Evolutionary conservation across 2,113 vertebrate species (phyloP), one percentile per base, ranked within the genome.

Genomic region (Mobula hypostoma): DNA sequence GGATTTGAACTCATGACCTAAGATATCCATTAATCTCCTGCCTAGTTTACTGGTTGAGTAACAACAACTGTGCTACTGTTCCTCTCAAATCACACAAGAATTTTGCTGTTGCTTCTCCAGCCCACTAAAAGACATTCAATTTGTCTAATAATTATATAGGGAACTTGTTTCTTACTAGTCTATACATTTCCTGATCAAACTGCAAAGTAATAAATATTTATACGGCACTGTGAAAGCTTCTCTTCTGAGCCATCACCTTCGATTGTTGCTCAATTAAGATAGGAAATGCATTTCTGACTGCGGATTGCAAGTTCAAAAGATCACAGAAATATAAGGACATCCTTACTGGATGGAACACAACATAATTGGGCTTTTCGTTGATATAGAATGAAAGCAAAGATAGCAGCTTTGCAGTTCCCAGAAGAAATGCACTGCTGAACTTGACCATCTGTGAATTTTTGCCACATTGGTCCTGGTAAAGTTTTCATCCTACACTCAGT

Each of bases 261-360:
- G 19, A 90, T 32, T 63, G 27, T 24, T 61, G 58, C 66, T 48
- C 66, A 72, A 32, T 72, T 72, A 92, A 92, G 66, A 40, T 92
- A 92, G 21, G 68, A 66, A 92, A 72, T 72, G 7, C 21, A 48
- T 92, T 92, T 92, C 12, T 92, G 90, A 92, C 40, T 72, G 19
- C 58, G 48, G 66, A 92, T 72, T 40, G 36, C 90, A 92, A 92
- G 48, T 12, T 92, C 66, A 66, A 92, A 92, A 92, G 90, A 68
- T 48, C 90, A 92, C 63, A 92, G 32, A 1, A 66, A 92, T n/a
- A 32, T 70, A 68, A 68, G 63, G 63, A 40, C 17, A 70, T 36
- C 63, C 40, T 91, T 92, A n/a, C 63, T 11, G 32, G 7, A 72
- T 0, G 11, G 19, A 72, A 21, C 40, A 36, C 36, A 7, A 72